Evolutionary conservation across 2,888 invertebrate genomes (phyloP), one percentile per base, ranked within the genome.

Genomic region (Apocheima hispidaria): DNA sequence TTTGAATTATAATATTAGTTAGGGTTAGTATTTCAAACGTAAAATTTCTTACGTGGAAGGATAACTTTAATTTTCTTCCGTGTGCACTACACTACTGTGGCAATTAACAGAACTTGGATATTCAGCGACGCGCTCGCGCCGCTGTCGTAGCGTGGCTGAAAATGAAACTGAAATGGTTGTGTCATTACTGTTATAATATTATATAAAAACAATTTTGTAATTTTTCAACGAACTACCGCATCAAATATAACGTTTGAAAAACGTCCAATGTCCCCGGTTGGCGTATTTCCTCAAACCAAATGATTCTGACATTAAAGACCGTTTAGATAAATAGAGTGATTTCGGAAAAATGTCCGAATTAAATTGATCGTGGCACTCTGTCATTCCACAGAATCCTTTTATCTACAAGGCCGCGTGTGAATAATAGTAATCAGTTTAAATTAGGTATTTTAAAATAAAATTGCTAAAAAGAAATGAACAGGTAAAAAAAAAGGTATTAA

Each of bases 271-370:
- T 44, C 35, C 16, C n/a, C 57, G 50, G 35, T 75, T 79, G 79
- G 79, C 79, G 53, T 20, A 44, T 33, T 55, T 77, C 77, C 79
- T 72, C 57, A 21, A 55, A 20, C 51, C 52, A 52, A 26, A n/a
- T 53, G 68, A 58, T 52, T 46, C 56, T 50, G 68, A 64, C 66
- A 55, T 66, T 65, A 68, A 67, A 70, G 20, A 62, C 53, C 46
- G 50, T 49, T 69, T 65, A 70, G 65, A 76, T 74, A 67, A 66
- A 77, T 76, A 57, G 70, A 30, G 23, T 28, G 60, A 59, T 74
- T 73, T 72, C 70, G 64, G 51, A 66, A 64, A 65, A 66, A 68
- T 70, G 55, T 52, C 65, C 20, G 46, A 41, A 59, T 35, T 38
- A 62, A 65, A 66, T 68, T 68, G 62, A 68, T 70, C 57, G 49